A percentile compares a stretch with the other conserved stretches of the same genome.
Conservation (phyloP, 2,113 vertebrate species). For the Ictidomys tridecemlineatus region DNA sequence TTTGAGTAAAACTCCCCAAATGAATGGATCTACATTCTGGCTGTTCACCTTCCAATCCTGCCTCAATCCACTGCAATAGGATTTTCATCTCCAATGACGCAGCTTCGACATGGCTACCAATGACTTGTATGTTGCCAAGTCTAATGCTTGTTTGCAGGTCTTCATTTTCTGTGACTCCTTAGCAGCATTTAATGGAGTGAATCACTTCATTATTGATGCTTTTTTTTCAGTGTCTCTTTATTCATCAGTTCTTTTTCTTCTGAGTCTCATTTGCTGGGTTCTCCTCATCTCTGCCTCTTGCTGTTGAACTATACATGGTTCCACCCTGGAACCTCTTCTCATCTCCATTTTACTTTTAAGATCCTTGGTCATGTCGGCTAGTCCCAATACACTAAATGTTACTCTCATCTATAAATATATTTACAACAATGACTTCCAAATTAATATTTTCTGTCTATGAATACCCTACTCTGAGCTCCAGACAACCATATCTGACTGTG, state of each 20-base stretch:
- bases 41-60: not conserved
- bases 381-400: not conserved
- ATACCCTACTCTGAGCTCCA: not conserved
- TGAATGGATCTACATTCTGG: not conserved
- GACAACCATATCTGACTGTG: not conserved
- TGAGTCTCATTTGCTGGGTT: not conserved
- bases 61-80: not conserved
- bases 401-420: not conserved
- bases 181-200: not conserved
- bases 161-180: constrained; percentile 19
- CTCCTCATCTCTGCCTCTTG: not conserved
- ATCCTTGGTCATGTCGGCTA: not conserved
- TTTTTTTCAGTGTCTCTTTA: not conserved
- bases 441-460: not conserved
- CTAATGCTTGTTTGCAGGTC: not conserved
- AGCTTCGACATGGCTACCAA: not conserved
- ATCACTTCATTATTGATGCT: constrained; percentile 27
- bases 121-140: not conserved
- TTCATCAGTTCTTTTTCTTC: not conserved
- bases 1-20: not conserved
- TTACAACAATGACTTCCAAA: not conserved
- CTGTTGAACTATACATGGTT: not conserved
- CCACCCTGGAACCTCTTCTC: not conserved
- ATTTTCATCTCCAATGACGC: not conserved
- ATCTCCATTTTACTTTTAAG: not conserved